A percentile compares a stretch with the other conserved stretches of the same genome.
Conservation (phyloP, 2,888 invertebrate species). For the Limulus polyphemus region DNA sequence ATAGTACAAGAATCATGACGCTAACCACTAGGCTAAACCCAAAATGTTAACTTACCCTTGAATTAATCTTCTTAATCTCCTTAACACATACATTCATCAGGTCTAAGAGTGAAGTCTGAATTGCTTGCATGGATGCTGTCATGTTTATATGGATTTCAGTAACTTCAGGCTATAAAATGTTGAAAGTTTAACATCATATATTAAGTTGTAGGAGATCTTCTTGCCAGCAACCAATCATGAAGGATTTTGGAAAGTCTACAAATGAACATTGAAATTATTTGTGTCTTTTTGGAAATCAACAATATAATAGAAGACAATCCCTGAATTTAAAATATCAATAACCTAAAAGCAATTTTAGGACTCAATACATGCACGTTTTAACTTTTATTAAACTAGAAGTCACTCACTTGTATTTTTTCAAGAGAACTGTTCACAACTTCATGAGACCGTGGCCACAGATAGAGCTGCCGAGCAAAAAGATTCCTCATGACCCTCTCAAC, state of each 20-base stretch:
- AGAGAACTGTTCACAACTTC: constrained; percentile 48
- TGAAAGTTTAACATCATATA: no score
- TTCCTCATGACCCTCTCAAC: constrained; percentile 89
- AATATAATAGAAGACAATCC: no score
- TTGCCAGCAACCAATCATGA: no score
- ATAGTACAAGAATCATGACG: background rate
- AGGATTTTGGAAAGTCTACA: no score
- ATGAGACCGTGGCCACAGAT: constrained; percentile 83
- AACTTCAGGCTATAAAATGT: constrained; percentile 41
- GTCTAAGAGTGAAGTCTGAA: constrained; percentile 81
- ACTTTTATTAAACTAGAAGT: no score
- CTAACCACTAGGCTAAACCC: background rate
- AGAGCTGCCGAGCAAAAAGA: constrained; percentile 77
- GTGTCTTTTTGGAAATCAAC: no score
- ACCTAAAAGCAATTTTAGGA: no score
- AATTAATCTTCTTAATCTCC: constrained; percentile 76
- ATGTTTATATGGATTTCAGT: constrained; percentile 77
- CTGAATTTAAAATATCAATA: no score
- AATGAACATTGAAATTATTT: no score
- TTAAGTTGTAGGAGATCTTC: no score
- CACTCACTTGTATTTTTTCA: constrained; percentile 45
- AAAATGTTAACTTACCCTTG: constrained; percentile 37
- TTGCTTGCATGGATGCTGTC: constrained; percentile 59
- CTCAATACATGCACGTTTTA: no score
- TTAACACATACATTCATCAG: constrained; percentile 84